Base-by-base conservation (phyloP, 2,797 vertebrate species). In the Parauchenoglanis ngamensis region DNA sequence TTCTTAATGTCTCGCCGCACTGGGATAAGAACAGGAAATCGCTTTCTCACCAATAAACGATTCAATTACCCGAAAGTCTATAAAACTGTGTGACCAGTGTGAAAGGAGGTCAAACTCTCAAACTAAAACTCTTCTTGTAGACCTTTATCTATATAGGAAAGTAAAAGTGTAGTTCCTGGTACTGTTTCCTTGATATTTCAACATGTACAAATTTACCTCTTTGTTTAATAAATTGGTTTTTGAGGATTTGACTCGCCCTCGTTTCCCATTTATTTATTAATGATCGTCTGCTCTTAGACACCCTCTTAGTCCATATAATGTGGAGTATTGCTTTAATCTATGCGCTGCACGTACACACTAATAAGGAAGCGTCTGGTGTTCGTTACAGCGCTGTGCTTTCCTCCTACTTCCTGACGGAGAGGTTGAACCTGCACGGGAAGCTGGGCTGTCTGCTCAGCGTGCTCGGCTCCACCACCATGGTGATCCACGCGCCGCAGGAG, bases 401-500 rank as follows among this genome's bases (percentile, higher is more conserved):
- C 10, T 99, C 98, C 0, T 98, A 99, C 94, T 99, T 99, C 94
- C 95, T 99, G 94, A 96, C 96, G 0, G 98, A 99, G 95, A 97
- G 97, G 91, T 95, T 99, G 89, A 99, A 99, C 92, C 96, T 99
- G 88, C 98, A 99, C 3, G 98, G 98, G 86, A 99, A 99, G 95
- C 95, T 99, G 63, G 98, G 98, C 75, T 99, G 98, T 94, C 92
- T 99, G 92, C 96, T 99, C 61, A 98, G 98, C 92, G 96, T 99
- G 87, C 92, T 99, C 89, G 98, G 98, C 89, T 99, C 98, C 90
- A 99, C 98, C 88, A 98, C 98, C 89, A 99, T 99, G 98, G 98
- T 99, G 67, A 99, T 99, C 89, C 98, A 99, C 0, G 98, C 98
- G 17, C 98, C 98, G 0, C 93, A 99, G 89, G 98, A 99, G 92